Percentiles rank a stretch among this genome's conserved stretches.
phyloP scores from a whole-genome alignment of 2,888 invertebrate genomes.

The Acleris laterana region DNA sequence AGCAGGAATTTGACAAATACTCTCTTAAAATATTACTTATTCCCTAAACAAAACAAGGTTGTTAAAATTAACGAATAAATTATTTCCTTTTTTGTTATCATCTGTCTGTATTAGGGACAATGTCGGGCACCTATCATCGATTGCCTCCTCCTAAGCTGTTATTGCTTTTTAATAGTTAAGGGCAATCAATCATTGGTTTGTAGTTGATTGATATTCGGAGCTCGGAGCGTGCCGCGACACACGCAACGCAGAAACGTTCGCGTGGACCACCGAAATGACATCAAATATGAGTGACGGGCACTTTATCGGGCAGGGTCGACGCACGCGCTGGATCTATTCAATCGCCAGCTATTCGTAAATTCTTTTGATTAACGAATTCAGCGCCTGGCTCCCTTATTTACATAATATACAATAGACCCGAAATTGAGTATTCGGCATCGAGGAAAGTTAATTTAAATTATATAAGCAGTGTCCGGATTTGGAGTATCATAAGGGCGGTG shows the following conservation, averaged over 20 bases:
- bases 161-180: slow-evolving; percentile 28
- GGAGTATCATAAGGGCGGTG: too few relatives aligned
- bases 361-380: neutral
- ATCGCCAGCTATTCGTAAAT: neutral
- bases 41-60: too few relatives aligned
- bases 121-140: slow-evolving; percentile 10
- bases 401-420: too few relatives aligned
- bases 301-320: slow-evolving; percentile 2
- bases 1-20: too few relatives aligned
- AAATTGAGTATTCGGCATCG: too few relatives aligned
- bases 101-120: too few relatives aligned
- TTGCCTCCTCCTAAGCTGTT: neutral
- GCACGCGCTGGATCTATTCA: slow-evolving; percentile 3
- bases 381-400: neutral
- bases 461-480: too few relatives aligned
- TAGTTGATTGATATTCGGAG: slow-evolving; percentile 31
- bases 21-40: too few relatives aligned
- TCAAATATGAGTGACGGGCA: slow-evolving; percentile 26
- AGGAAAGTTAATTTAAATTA: too few relatives aligned
- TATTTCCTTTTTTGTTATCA: too few relatives aligned
- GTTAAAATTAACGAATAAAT: too few relatives aligned
- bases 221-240: slow-evolving; percentile 23
- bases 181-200: slow-evolving; percentile 33
- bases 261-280: slow-evolving; percentile 17
- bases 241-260: slow-evolving; percentile 17